Base-by-base conservation (phyloP, 1,140 invertebrate species). In the Drosophila ambigua region DNA sequence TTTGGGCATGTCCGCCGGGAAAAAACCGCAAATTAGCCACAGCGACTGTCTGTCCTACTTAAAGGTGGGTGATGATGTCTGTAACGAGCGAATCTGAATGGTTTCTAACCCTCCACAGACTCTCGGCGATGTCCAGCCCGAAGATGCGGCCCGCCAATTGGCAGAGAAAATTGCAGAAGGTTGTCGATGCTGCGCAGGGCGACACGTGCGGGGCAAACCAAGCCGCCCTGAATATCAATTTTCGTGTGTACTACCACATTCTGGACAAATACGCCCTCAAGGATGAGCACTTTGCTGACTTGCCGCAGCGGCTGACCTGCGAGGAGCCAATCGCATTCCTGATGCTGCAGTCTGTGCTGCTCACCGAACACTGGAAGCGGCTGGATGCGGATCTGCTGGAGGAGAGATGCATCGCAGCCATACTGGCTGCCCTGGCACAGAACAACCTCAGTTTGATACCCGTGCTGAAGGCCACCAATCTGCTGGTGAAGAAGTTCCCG, bases 161-260 rank as follows among this genome's bases (percentile, higher is more conserved):
- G 83, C 79, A 26, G 52, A 60, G 6, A 63, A 71, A 46, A 88
- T 87, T 4, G 11, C 50, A 15, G 64, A 65, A 65, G n/a, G 83
- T 83, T 23, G 60, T 55, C 5, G 75, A 83, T 23, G 50, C 64
- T 0, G 8, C 39, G 15, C 65, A 68, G 7, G 20, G 52, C 8
- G 75, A 73, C n/a, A 51, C 62, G n/a, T 20, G 49, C 53, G 68
- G 51, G 20, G 77, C 77, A 23, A 77, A 88, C 48, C 83, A 88
- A 45, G 83, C 83, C 11, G 54, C 79, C 2, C 50, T 91, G 0
- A 91, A 91, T 49, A 62, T 88, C 1, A 57, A 45, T 0, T 91
- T 90, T 20, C 85, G 90, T 3, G 71, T 69, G 5, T 91, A 91
- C 52, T 91, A 82, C 55, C 72, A 85, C 28, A 51, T 91, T 9